Conservation (phyloP, 2,797 vertebrate genomes). For the Leptoclinus maculatus region DNA sequence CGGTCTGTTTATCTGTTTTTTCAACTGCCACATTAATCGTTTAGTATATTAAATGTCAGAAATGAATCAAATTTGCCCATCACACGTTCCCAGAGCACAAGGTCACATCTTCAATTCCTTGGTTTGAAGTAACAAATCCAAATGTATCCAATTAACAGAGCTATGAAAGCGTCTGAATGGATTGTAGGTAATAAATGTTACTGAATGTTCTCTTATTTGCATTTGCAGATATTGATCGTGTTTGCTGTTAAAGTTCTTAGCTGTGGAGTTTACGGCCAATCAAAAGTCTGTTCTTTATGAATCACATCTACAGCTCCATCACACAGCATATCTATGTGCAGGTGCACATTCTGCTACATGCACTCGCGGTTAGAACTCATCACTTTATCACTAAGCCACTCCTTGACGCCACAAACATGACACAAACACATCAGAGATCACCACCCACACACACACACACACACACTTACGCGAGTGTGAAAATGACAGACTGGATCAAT, state of each 20-base stretch:
- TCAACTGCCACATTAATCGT: neutral
- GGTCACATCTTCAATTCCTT: neutral
- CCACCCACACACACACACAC: slow-evolving; percentile 4
- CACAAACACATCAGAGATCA: slow-evolving; percentile 42
- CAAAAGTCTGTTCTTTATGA: neutral
- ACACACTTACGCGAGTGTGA: slow-evolving; percentile 49
- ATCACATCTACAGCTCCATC: neutral
- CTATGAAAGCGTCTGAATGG: no score
- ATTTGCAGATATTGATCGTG: neutral
- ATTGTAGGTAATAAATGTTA: neutral
- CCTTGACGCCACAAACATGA: slow-evolving; percentile 31
- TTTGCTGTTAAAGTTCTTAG: neutral
- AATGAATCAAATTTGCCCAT: neutral
- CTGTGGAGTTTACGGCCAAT: neutral
- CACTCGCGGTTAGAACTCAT: neutral
- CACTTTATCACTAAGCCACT: slow-evolving; percentile 8
- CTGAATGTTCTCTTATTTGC: neutral
- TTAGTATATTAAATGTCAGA: neutral
- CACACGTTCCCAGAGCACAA: neutral
- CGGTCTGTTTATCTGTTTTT: neutral
- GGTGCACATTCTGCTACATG: neutral
- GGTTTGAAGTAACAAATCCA: neutral
- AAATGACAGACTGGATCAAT: slow-evolving; percentile 72
- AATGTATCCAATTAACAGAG: neutral
- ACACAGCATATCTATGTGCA: neutral